These are phyloP conservation scores for Scortum barcoo DNA, from an alignment of 2,113 vertebrate genomes.

Conservation along the genomic window DNA sequence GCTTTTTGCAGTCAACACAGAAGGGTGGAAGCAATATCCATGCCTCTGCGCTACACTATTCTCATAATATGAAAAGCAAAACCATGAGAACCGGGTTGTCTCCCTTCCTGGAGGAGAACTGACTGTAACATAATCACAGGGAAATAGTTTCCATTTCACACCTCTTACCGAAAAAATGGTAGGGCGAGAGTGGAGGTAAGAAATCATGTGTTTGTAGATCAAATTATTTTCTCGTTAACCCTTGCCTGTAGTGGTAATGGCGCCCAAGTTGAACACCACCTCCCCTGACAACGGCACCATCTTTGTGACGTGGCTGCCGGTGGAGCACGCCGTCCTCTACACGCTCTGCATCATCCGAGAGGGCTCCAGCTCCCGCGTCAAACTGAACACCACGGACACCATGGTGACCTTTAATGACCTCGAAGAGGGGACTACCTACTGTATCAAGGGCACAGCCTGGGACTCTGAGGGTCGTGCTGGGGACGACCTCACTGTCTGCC, in stretches of 20 bases:
- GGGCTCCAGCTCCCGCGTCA: constrained; percentile 84
- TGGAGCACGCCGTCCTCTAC: constrained; percentile 86
- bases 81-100: constrained; percentile 85
- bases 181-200: not conserved
- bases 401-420: constrained; percentile 84
- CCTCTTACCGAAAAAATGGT: constrained; percentile 18
- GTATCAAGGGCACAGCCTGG: constrained; percentile 90
- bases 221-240: not conserved
- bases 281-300: constrained; percentile 86
- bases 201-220: not conserved
- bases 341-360: constrained; percentile 87
- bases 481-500: constrained; percentile 87
- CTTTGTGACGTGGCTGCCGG: constrained; percentile 86
- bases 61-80: constrained; percentile 77
- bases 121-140: constrained; percentile 70
- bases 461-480: constrained; percentile 87
- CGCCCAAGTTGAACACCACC: constrained; percentile 83
- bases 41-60: constrained; percentile 33
- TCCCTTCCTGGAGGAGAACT: constrained; percentile 59
- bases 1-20: constrained; percentile 35
- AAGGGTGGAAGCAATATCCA: constrained; percentile 75
- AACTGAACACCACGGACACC: constrained; percentile 87
- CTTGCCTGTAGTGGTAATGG: constrained; percentile 85
- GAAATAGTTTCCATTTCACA: constrained; percentile 46
- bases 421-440: constrained; percentile 88